Evolutionary conservation across 1,140 invertebrate genomes (phyloP), one percentile per base, ranked within the genome.

Genomic region (Ostrea denselamellosa): DNA sequence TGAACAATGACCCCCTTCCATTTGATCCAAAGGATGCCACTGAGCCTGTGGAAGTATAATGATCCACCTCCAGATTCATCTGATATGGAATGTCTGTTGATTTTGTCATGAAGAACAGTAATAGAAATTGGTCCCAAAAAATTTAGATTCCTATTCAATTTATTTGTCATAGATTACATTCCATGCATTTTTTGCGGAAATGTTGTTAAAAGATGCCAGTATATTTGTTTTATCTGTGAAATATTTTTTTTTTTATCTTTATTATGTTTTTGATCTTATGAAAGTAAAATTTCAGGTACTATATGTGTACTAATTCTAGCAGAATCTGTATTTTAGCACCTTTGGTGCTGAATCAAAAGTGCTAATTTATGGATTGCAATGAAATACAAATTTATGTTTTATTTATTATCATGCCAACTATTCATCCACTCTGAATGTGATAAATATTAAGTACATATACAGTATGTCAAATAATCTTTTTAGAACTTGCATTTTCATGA

Each of bases 11-110:
- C 71, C 85, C 88, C 7, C 92, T 94, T 53, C 93, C 93, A 58
- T 94, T 94, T 91, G 90, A 92, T 87, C 91, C 91, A 12, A 91
- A 92, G 68, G 93, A 94, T 86, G 92, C 92, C 25, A 94, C 93
- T 83, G 93, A 93, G 8, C 93, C 93, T 54, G 92, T 94, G 8
- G 93, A 94, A 89, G 93, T 94, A 1, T 94, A 62, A 89, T 14
- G 28, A 8, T 34, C 68, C 10, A 77, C 28, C 14, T 77, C 68
- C 22, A 71, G 65, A 22, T 56, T n/a, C n/a, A n/a, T n/a, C 54
- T 19, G 7, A 19, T 17, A 14, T 17, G 56, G 19, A 58, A 14
- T 58, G 56, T 58, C 56, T 58, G 10, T 12, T 44, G 34, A 44
- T 44, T 44, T 44, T 19, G 19, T 14, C 56, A 58, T 58, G 56